Evolutionary conservation across 53 echinoderm and acorn worm species (phyloP), one percentile per base, ranked within the genome.

Genomic region (Hippasteria phrygiana): DNA sequence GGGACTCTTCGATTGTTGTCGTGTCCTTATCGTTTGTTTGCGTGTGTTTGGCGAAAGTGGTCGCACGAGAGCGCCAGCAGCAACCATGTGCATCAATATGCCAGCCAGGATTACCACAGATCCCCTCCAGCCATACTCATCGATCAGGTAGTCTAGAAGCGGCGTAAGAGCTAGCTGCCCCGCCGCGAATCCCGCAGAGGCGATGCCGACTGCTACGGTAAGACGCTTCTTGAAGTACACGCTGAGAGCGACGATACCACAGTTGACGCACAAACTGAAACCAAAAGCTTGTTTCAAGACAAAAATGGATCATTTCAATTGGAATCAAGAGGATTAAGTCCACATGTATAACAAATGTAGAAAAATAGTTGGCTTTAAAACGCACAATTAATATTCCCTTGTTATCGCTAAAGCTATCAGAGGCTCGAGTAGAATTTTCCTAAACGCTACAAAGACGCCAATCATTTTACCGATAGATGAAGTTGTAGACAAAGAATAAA

Each of bases 201-300:
- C 41, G 41, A 73, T 26, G 4, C 73, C 73, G 22, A 73, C 5
- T 14, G 73, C 73, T 9, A 73, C 14, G n/a, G 41, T 32, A 3
- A 73, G 43, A 20, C 32, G 43, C 73, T 73, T 73, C 73, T 73
- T 73, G 43, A 73, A 73, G 26, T 73, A 73, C 14, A 73, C 20
- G 24, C 73, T 26, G 3, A 73, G 41, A 24, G n/a, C 40, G 8
- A 73, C 43, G 17, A 73, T 16, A 24, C 41, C 43, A 16, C 41
- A 4, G 43, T 73, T 73, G 5, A 24, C 43, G n/a, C 73, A 73
- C 73, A 73, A 41, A 22, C 73, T 73, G 22, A 73, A 42, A 42
- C 73, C 73, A 1, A 73, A 34, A 42, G 73, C 73, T n/a, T 62
- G 62, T 48, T 14, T 10, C 48, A 8, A 48, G 14, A 48, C 8